Percentiles rank a stretch among this genome's conserved stretches.
Conservation (phyloP, 2,888 invertebrate species). For the Ophion costatus region DNA sequence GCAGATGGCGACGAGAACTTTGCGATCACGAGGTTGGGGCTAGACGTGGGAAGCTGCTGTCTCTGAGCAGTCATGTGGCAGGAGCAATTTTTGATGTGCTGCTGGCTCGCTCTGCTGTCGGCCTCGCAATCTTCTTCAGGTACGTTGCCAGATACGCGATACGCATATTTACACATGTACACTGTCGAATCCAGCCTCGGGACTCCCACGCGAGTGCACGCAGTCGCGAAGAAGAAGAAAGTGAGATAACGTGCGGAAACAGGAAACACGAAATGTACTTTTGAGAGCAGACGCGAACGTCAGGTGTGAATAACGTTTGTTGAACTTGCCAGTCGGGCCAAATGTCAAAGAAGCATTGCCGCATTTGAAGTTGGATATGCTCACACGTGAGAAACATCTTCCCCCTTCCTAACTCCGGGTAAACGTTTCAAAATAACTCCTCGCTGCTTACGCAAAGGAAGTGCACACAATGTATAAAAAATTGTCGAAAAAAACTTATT, state of each 20-base stretch:
- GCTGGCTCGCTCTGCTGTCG: conserved; percentile 80
- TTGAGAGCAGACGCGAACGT: too few relatives aligned
- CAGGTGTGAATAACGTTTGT: conserved; percentile 32
- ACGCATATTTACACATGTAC: neutral
- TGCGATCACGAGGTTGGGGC: conserved; percentile 76
- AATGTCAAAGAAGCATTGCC: conserved; percentile 10
- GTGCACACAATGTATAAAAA: neutral
- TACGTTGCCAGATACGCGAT: conserved; percentile 65
- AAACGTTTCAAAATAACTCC: neutral
- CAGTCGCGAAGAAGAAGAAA: too few relatives aligned
- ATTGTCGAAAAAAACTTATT: neutral
- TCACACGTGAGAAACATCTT: neutral
- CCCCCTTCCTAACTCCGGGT: neutral
- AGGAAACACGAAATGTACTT: too few relatives aligned
- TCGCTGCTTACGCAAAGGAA: too few relatives aligned
- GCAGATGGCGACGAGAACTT: conserved; percentile 78
- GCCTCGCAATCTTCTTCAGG: conserved; percentile 79
- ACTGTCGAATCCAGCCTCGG: neutral
- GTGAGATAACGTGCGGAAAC: neutral
- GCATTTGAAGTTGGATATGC: too few relatives aligned
- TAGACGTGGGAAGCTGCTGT: conserved; percentile 72
- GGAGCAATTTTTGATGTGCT: conserved; percentile 80
- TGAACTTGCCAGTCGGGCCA: neutral
- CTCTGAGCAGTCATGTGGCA: conserved; percentile 81
- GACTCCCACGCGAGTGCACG: conserved; percentile 17